Evolutionary conservation across 2,888 invertebrate species (phyloP).

Genomic region (Lithophane semibrunnea): DNA sequence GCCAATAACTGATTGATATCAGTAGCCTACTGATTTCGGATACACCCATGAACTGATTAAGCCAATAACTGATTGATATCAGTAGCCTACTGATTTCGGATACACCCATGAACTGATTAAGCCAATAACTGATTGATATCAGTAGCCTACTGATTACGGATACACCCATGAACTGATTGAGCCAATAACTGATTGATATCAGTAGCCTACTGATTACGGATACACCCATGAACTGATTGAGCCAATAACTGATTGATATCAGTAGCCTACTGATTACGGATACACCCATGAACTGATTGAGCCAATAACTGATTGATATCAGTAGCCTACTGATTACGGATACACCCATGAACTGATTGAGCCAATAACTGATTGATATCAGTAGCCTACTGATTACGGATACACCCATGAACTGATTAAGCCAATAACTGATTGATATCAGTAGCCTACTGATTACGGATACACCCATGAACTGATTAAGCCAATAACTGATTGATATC

Average conservation of each 20-base stretch:
- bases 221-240: constrained; percentile 9
- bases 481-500: constrained; percentile 27
- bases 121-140: constrained; percentile 27
- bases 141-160: too few species aligned
- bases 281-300: constrained; percentile 9
- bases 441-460: too few species aligned
- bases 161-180: constrained; percentile 9
- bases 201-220: too few species aligned
- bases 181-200: constrained; percentile 27
- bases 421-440: constrained; percentile 27
- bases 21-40: constrained; percentile 27
- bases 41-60: constrained; percentile 8
- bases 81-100: constrained; percentile 27
- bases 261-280: too few species aligned
- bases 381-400: too few species aligned
- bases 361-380: constrained; percentile 27
- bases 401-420: constrained; percentile 8
- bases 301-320: constrained; percentile 27
- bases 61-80: constrained; percentile 27
- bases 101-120: constrained; percentile 8
- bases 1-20: constrained; percentile 27
- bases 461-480: constrained; percentile 8
- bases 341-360: constrained; percentile 9
- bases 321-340: too few species aligned
- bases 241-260: constrained; percentile 27